phyloP scores from a whole-genome alignment of 2,888 invertebrate species.

The Eupeodes luniger region DNA sequence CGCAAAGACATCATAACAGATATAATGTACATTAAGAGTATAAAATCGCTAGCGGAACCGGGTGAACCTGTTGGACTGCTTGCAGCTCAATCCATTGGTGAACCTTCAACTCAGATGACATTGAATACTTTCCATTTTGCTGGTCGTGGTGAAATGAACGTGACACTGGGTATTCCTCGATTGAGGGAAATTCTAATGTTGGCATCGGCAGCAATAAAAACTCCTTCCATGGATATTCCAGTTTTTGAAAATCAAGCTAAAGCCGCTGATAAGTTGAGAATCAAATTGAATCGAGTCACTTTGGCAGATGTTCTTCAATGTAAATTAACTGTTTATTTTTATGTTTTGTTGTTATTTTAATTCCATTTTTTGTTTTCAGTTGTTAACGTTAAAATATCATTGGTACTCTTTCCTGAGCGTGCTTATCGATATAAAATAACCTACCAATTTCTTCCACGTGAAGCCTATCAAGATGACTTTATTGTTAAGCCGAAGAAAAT shows the following conservation, averaged over 20 bases:
- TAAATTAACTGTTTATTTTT: slow-evolving; percentile 72
- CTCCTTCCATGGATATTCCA: slow-evolving; percentile 98
- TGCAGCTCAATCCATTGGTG: slow-evolving; percentile 99
- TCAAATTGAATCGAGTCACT: slow-evolving; percentile 91
- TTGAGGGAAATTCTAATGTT: slow-evolving; percentile 98
- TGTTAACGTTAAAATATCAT: slow-evolving; percentile 81
- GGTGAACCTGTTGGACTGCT: slow-evolving; percentile 96
- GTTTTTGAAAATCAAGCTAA: slow-evolving; percentile 86
- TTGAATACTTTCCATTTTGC: slow-evolving; percentile 99
- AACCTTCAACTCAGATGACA: slow-evolving; percentile 99
- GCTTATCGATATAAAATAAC: slow-evolving; percentile 88
- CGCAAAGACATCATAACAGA: slow-evolving; percentile 86
- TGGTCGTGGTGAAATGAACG: slow-evolving; percentile 99
- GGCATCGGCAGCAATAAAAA: slow-evolving; percentile 96
- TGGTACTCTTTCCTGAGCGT: slow-evolving; percentile 86
- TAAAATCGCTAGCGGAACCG: slow-evolving; percentile 91
- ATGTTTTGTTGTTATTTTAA: not conserved
- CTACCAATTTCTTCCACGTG: slow-evolving; percentile 90
- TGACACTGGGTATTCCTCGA: slow-evolving; percentile 99
- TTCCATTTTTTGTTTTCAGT: slow-evolving; percentile 76
- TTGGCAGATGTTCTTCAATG: slow-evolving; percentile 91
- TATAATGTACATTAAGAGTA: slow-evolving; percentile 90
- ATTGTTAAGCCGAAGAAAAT: slow-evolving; percentile 89
- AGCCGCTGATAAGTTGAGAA: slow-evolving; percentile 88
- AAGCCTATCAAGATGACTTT: slow-evolving; percentile 90